Conservation (phyloP, 2,113 vertebrate genomes). For the Elaphurus davidianus region DNA sequence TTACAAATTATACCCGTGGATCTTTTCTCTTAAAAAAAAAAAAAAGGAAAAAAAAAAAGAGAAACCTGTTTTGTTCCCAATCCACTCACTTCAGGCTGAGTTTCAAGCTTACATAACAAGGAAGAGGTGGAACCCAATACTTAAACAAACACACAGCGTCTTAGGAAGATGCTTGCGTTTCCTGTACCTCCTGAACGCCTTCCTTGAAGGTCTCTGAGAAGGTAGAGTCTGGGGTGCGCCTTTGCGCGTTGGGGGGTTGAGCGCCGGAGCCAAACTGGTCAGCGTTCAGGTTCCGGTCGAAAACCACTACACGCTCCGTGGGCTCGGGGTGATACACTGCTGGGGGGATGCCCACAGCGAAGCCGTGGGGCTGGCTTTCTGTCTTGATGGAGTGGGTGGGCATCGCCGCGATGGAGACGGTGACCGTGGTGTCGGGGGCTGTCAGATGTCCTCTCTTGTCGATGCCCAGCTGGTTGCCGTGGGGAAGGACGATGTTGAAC, state of each 20-base stretch:
- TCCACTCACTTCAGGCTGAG: slow-evolving; percentile 54
- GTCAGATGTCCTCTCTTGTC: slow-evolving; percentile 93
- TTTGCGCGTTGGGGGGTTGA: slow-evolving; percentile 86
- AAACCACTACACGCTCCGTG: slow-evolving; percentile 84
- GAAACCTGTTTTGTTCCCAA: slow-evolving; percentile 73
- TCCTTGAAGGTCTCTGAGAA: slow-evolving; percentile 97
- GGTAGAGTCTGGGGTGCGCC: slow-evolving; percentile 95
- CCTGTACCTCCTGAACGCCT: slow-evolving; percentile 91
- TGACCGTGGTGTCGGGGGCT: slow-evolving; percentile 94
- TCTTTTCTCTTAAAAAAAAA: slow-evolving; percentile 49
- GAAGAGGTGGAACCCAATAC: slow-evolving; percentile 56
- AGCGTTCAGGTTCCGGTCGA: slow-evolving; percentile 87
- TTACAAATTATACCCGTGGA: slow-evolving; percentile 71
- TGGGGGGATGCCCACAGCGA: slow-evolving; percentile 88
- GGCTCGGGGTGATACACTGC: slow-evolving; percentile 87
- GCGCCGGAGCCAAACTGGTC: slow-evolving; percentile 90
- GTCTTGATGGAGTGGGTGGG: slow-evolving; percentile 95
- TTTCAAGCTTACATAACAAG: slow-evolving; percentile 69
- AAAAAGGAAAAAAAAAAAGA: slow-evolving; percentile 38
- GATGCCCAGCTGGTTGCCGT: slow-evolving; percentile 85
- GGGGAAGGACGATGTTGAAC: slow-evolving; percentile 92
- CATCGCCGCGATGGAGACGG: slow-evolving; percentile 92
- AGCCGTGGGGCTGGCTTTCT: slow-evolving; percentile 87
- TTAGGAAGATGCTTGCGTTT: neutral
- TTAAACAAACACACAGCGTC: slow-evolving; percentile 44